Base-by-base conservation (phyloP, 2,888 invertebrate species). In the Sarcophaga caerulescens region DNA sequence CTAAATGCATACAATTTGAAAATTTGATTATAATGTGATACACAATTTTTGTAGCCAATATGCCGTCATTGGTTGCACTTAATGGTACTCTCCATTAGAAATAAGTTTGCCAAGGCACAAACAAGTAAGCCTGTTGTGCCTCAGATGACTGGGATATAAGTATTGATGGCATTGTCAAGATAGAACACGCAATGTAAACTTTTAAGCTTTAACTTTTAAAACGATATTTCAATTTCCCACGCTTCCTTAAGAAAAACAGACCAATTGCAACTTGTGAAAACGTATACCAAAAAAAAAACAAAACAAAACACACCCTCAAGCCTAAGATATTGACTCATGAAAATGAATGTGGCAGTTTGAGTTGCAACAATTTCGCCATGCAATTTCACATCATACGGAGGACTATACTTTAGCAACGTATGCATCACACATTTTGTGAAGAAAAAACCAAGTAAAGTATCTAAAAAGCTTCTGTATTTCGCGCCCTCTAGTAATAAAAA, bases 401-500 rank as follows among this genome's bases (percentile, higher is more conserved):
- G 3, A 35, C 35, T 47, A 63, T 23, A 52, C 21, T 19, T 10
- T 44, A 14, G 52, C 17, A 3, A 21, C 5, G 12, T 79, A 63
- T 80, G 70, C 76, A 85, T 86, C 86, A 77, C 82, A 86, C 84
- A 84, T 86, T 84, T 81, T 57, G n/a, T 57, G n/a, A 66, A 71
- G 44, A 52, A 73, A 60, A 47, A 52, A 47, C 65, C 63, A 45
- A 60, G 6, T 57, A 66, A 52, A 14, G 17, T 52, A 52, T 12
- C 52, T 52, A 52, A 4, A 52, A 84, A 85, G 85, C 87, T 87
- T 84, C 87, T 87, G 87, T 87, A 85, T 87, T 85, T 87, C 85
- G 85, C 87, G 81, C 85, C 83, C 85, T 81, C 85, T 85, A 85
- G 87, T 87, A 82, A 85, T 87, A 69, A 80, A 81, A 85, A 75